Conservation (phyloP, 2,888 invertebrate genomes). For the Ernsta delagoae region DNA sequence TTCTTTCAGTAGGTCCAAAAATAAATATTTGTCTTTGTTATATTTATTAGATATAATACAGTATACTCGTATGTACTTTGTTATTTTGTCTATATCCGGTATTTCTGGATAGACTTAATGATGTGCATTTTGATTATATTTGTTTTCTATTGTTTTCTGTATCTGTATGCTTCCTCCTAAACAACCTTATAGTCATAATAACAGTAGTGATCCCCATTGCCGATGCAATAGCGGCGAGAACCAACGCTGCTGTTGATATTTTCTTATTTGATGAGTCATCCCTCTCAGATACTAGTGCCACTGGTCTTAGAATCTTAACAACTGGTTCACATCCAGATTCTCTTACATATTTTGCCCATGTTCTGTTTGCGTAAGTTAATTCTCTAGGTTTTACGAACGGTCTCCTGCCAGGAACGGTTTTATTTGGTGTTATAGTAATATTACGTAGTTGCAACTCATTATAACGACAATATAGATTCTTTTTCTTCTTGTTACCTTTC, state of each 20-base stretch:
- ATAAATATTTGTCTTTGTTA: conserved; percentile 20
- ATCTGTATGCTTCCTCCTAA: conserved; percentile 55
- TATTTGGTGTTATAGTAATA: conserved; percentile 74
- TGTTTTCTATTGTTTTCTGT: conserved; percentile 67
- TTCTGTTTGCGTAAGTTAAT: conserved; percentile 85
- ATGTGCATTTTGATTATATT: conserved; percentile 54
- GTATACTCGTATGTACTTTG: background rate
- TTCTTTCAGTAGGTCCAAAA: conserved; percentile 12
- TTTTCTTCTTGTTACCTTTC: conserved; percentile 87
- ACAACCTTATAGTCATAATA: conserved; percentile 67
- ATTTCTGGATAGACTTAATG: too few relatives aligned
- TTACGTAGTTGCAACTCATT: conserved; percentile 83
- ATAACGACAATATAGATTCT: conserved; percentile 86
- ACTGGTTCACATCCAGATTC: conserved; percentile 87
- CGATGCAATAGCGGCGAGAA: conserved; percentile 67
- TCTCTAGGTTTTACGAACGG: conserved; percentile 85
- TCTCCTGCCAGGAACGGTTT: conserved; percentile 81
- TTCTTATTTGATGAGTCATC: conserved; percentile 48
- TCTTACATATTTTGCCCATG: conserved; percentile 89
- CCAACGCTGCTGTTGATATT: conserved; percentile 59
- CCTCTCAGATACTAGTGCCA: conserved; percentile 63
- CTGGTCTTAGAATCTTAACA: conserved; percentile 76
- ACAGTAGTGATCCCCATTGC: conserved; percentile 61
- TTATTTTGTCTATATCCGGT: background rate
- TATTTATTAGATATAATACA: background rate